A percentile compares a stretch with the other conserved stretches of the same genome.
Evolutionary conservation across 1,140 invertebrate species (phyloP).

Genomic region (Acromyrmex charruanus): DNA sequence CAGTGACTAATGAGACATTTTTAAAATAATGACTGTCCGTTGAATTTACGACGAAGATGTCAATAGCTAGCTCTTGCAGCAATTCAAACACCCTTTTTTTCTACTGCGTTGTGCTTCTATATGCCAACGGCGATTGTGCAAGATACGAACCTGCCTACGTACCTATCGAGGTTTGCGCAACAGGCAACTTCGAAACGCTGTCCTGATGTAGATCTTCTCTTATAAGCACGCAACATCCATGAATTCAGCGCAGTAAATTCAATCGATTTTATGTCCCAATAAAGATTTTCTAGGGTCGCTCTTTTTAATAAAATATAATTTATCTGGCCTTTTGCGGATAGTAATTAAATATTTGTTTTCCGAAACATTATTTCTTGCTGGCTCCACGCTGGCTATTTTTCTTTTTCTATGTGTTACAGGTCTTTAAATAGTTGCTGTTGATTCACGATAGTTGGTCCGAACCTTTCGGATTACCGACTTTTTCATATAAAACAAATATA

Average conservation of each 20-base stretch:
- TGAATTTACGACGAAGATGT: conserved; percentile 38
- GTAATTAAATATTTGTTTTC: neutral
- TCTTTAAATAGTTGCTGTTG: neutral
- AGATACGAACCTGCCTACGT: conserved; percentile 71
- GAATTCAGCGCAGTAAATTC: conserved; percentile 26
- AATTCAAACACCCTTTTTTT: conserved; percentile 49
- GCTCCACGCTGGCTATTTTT: no score
- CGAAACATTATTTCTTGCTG: neutral
- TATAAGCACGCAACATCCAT: conserved; percentile 45
- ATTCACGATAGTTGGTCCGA: neutral
- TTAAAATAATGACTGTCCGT: conserved; percentile 5
- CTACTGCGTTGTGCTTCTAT: conserved; percentile 24
- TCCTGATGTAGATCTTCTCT: conserved; percentile 34
- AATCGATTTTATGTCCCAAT: neutral
- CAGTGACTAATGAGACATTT: neutral
- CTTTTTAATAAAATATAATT: neutral
- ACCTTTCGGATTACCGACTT: neutral
- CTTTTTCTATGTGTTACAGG: neutral
- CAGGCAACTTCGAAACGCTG: conserved; percentile 63
- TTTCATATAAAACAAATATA: neutral
- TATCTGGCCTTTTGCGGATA: neutral
- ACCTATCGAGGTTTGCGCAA: conserved; percentile 73
- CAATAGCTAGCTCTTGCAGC: conserved; percentile 51
- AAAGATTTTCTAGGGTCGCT: neutral
- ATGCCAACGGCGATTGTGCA: conserved; percentile 72